A percentile compares a stretch with the other conserved stretches of the same genome.
Conservation (phyloP, 1,140 invertebrate genomes). For the Papilio polyxenes region DNA sequence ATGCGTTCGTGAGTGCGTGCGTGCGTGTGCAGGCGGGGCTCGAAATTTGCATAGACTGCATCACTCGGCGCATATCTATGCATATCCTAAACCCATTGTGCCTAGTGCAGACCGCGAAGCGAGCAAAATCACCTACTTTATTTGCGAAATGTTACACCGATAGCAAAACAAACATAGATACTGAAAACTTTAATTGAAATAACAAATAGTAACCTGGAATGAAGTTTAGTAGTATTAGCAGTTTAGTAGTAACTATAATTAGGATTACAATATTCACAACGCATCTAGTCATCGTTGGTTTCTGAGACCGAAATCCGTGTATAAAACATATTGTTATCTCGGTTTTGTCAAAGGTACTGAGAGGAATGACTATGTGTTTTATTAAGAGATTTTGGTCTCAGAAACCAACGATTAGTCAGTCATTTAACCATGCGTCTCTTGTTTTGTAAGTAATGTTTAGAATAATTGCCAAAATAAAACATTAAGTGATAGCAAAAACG, state of each 20-base stretch:
- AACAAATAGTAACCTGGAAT: background rate
- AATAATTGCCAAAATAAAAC: too few species aligned
- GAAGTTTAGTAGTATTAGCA: background rate
- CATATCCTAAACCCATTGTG: conserved; percentile 76
- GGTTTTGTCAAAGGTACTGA: too few species aligned
- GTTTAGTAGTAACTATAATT: background rate
- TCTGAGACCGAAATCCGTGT: too few species aligned
- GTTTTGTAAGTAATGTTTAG: too few species aligned
- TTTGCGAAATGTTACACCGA: conserved; percentile 61
- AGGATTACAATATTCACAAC: too few species aligned
- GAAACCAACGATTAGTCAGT: too few species aligned
- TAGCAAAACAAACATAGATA: conserved; percentile 43
- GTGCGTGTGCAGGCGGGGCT: conserved; percentile 52
- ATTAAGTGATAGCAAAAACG: too few species aligned
- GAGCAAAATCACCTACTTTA: conserved; percentile 70
- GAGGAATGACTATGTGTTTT: too few species aligned
- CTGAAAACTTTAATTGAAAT: background rate
- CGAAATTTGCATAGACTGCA: conserved; percentile 65
- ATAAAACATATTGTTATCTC: too few species aligned
- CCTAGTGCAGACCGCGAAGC: conserved; percentile 65
- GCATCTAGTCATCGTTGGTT: too few species aligned
- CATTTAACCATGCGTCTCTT: too few species aligned
- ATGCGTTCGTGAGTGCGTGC: conserved; percentile 36
- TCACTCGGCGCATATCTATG: conserved; percentile 69
- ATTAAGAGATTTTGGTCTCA: too few species aligned